A percentile compares a stretch with the other conserved stretches of the same genome.
Conservation (phyloP, 2,797 vertebrate genomes). For the Smutsia temminckii region DNA sequence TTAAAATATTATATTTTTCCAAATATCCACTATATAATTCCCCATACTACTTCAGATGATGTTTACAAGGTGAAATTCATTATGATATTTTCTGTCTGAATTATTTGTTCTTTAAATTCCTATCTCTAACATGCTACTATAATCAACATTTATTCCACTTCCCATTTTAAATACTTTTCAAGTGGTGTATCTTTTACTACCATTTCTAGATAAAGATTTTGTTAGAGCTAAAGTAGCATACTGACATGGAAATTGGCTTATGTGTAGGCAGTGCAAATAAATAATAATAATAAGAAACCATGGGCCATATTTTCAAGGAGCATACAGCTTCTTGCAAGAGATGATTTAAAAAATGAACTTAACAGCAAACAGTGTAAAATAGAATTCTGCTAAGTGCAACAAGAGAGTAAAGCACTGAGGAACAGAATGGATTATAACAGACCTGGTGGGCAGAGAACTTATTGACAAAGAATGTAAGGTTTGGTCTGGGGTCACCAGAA, state of each 20-base stretch:
- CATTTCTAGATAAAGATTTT: neutral
- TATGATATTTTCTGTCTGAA: neutral
- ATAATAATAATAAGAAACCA: neutral
- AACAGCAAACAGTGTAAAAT: neutral
- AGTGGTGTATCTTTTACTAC: neutral
- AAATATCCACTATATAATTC: neutral
- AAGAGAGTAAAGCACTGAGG: neutral
- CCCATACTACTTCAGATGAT: neutral
- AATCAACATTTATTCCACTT: neutral
- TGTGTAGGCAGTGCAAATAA: neutral
- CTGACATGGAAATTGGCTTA: neutral
- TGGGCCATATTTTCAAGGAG: neutral
- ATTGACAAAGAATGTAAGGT: neutral
- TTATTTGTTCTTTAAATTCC: neutral
- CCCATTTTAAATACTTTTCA: neutral
- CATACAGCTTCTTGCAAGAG: neutral
- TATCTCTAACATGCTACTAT: neutral
- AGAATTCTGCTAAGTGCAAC: neutral
- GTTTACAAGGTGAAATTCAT: neutral
- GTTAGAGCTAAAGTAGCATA: neutral
- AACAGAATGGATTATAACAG: neutral
- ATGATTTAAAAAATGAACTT: constrained; percentile 14
- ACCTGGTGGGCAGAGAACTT: neutral
- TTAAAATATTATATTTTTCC: neutral
- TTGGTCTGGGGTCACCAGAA: neutral